phyloP scores from a whole-genome alignment of 2,797 vertebrate species.

The Falco columbarius region DNA sequence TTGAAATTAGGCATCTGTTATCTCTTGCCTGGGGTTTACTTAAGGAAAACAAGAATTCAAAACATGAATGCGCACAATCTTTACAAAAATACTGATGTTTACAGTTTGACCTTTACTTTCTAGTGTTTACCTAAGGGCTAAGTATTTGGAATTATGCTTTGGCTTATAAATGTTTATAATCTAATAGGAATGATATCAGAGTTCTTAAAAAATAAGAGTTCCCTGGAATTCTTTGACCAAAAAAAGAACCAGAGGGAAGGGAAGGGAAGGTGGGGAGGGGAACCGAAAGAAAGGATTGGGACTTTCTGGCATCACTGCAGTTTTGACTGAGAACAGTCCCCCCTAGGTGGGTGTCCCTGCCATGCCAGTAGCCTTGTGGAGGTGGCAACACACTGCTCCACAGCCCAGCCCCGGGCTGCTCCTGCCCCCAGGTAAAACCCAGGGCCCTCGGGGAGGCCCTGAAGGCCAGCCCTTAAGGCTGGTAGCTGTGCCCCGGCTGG shows the following conservation, averaged over 20 bases:
- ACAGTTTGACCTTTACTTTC: conserved; percentile 69
- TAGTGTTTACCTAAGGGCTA: conserved; percentile 52
- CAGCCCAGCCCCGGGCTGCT: background rate
- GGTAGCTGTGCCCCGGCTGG: background rate
- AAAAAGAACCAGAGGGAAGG: background rate
- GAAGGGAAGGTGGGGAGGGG: too few relatives aligned
- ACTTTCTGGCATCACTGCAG: background rate
- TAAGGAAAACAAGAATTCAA: conserved; percentile 71
- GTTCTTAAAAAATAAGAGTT: conserved; percentile 37
- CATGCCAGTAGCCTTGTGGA: background rate
- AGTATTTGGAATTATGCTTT: conserved; percentile 33
- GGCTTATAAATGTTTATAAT: conserved; percentile 26
- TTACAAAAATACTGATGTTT: conserved; percentile 61
- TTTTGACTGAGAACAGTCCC: background rate
- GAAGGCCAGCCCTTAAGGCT: background rate
- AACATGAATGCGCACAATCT: conserved; percentile 25
- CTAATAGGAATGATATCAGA: conserved; percentile 29
- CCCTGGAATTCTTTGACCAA: background rate
- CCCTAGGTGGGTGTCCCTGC: background rate
- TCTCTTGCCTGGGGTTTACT: conserved; percentile 70
- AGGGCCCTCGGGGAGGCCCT: background rate
- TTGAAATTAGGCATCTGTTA: conserved; percentile 65
- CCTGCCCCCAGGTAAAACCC: background rate
- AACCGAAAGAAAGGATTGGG: background rate
- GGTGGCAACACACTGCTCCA: conserved; percentile 1